phyloP scores from a whole-genome alignment of 2,113 vertebrate species.

The Nematolebias whitei region DNA sequence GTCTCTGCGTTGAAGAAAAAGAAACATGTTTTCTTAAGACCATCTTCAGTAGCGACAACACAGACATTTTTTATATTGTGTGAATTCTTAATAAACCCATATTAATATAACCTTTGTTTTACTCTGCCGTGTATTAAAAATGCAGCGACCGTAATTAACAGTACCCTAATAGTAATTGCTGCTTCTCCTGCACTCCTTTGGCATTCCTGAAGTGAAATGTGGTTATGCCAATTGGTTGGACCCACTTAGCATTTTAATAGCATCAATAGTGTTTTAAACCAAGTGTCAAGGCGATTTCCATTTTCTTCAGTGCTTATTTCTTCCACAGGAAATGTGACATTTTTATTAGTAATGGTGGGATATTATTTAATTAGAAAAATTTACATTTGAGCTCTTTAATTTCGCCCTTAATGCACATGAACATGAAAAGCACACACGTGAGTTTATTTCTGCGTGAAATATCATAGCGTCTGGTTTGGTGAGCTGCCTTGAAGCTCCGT shows the following conservation, averaged over 20 bases:
- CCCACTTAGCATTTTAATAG: slow-evolving; percentile 79
- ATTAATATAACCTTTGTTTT: slow-evolving; percentile 77
- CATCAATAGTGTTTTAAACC: slow-evolving; percentile 78
- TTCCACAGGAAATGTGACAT: slow-evolving; percentile 63
- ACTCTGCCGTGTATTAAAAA: slow-evolving; percentile 71
- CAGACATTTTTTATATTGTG: slow-evolving; percentile 40
- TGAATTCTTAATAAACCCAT: slow-evolving; percentile 64
- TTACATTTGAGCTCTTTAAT: slow-evolving; percentile 67
- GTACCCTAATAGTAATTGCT: slow-evolving; percentile 78
- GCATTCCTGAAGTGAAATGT: slow-evolving; percentile 77
- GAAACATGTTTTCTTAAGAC: slow-evolving; percentile 38
- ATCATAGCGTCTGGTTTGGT: slow-evolving; percentile 59
- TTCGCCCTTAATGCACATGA: slow-evolving; percentile 61
- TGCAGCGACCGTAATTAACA: slow-evolving; percentile 75
- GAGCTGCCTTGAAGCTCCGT: slow-evolving; percentile 50
- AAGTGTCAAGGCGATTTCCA: slow-evolving; percentile 72
- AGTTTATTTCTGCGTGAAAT: slow-evolving; percentile 73
- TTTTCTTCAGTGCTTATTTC: slow-evolving; percentile 62
- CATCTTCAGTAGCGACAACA: slow-evolving; percentile 25
- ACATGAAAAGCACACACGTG: slow-evolving; percentile 61
- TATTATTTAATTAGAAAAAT: slow-evolving; percentile 68
- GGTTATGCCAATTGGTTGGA: slow-evolving; percentile 77
- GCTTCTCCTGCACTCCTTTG: slow-evolving; percentile 68
- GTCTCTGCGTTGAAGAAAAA: slow-evolving; percentile 23
- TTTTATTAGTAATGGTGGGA: slow-evolving; percentile 69